A percentile compares a stretch with the other conserved stretches of the same genome.
These are phyloP conservation scores for Amblyraja radiata DNA, from an alignment of 2,797 vertebrate species.

Conservation along the genomic window DNA sequence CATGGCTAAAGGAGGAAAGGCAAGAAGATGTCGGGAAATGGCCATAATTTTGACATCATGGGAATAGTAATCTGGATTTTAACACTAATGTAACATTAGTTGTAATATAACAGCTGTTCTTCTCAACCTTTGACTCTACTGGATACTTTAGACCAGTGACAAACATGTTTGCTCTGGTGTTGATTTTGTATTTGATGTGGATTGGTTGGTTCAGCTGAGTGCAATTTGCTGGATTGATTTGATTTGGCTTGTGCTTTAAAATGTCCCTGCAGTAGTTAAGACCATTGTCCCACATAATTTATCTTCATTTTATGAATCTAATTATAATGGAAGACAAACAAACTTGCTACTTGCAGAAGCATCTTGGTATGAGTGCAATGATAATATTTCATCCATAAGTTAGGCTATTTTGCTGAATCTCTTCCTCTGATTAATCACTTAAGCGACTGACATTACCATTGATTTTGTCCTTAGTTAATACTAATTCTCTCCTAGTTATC, in stretches of 20 bases:
- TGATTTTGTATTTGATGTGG: not conserved
- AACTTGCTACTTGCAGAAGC: not conserved
- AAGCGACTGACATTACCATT: not conserved
- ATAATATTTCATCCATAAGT: not conserved
- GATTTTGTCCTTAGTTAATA: not conserved
- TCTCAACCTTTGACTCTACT: not conserved
- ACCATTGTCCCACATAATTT: not conserved
- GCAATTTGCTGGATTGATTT: not conserved
- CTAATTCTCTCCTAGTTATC: not conserved
- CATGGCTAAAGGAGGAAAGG: no score
- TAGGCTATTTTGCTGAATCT: not conserved
- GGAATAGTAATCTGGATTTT: not conserved
- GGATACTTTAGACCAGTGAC: not conserved
- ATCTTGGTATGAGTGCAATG: not conserved
- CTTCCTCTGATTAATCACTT: not conserved
- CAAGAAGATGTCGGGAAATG: not conserved
- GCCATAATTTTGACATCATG: not conserved
- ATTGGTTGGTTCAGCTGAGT: not conserved
- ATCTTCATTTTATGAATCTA: not conserved
- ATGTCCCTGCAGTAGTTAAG: not conserved
- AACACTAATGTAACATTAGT: not conserved
- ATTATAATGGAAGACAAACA: not conserved
- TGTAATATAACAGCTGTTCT: not conserved
- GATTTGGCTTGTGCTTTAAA: not conserved
- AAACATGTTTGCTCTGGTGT: not conserved